phyloP scores from a whole-genome alignment of 1,140 invertebrate species.

The Catajapyx aquilonaris region DNA sequence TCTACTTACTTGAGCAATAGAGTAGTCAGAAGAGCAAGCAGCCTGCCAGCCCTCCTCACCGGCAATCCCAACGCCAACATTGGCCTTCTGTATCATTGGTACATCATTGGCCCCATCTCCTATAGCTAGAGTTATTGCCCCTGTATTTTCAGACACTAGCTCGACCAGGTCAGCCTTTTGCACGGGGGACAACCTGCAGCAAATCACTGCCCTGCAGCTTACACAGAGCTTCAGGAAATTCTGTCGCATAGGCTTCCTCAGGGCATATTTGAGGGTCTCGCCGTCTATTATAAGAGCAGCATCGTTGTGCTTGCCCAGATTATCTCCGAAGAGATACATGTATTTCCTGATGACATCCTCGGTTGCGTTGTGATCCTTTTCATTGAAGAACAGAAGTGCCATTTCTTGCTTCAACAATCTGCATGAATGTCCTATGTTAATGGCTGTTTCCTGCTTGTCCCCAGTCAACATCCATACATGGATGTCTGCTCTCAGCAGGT shows the following conservation, averaged over 20 bases:
- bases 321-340: constrained; percentile 55
- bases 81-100: background rate
- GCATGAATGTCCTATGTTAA: constrained; percentile 95
- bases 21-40: background rate
- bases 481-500: constrained; percentile 76
- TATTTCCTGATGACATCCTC: constrained; percentile 27
- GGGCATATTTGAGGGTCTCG: constrained; percentile 82
- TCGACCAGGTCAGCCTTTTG: constrained; percentile 97
- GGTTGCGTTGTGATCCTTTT: constrained; percentile 52
- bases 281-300: constrained; percentile 77
- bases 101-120: constrained; percentile 11
- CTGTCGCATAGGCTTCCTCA: constrained; percentile 71
- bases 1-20: background rate
- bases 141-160: constrained; percentile 65
- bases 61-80: background rate
- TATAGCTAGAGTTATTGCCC: constrained; percentile 83
- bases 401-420: constrained; percentile 64
- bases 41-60: background rate
- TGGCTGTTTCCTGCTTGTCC: constrained; percentile 98
- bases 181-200: constrained; percentile 92
- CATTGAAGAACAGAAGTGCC: constrained; percentile 80
- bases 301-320: constrained; percentile 56
- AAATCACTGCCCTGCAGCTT: constrained; percentile 89
- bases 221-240: constrained; percentile 88
- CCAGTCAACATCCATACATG: constrained; percentile 95